Evolutionary conservation across 1,140 invertebrate species (phyloP).

Genomic region (Halictus rubicundus): DNA sequence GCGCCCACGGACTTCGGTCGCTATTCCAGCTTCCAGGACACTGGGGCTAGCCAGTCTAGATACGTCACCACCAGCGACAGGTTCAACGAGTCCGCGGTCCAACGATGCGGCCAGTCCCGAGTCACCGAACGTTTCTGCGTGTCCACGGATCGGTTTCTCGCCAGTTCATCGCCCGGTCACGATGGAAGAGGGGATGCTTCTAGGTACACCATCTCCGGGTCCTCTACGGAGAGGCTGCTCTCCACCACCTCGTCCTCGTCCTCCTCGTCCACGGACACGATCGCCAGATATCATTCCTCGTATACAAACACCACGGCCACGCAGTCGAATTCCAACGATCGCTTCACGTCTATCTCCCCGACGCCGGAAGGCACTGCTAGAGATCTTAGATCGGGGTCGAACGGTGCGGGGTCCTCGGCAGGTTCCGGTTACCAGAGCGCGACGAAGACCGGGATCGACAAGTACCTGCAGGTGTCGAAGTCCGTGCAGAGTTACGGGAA

Average conservation of each 20-base stretch:
- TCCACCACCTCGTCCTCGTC: constrained; percentile 77
- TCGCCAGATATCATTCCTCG: constrained; percentile 55
- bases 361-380: constrained; percentile 51
- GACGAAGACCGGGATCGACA: constrained; percentile 45
- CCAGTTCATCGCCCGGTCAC: constrained; percentile 62
- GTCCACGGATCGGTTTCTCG: constrained; percentile 69
- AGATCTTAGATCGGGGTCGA: background rate
- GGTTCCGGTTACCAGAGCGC: constrained; percentile 35
- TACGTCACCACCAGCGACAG: constrained; percentile 56
- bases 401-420: background rate
- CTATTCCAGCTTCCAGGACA: constrained; percentile 69
- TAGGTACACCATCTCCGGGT: constrained; percentile 59
- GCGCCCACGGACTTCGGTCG: constrained; percentile 68
- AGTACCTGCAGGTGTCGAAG: constrained; percentile 61
- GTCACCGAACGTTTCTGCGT: constrained; percentile 74
- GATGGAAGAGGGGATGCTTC: constrained; percentile 59
- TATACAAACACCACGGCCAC: constrained; percentile 45
- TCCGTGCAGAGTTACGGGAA: constrained; percentile 56
- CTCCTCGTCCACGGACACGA: constrained; percentile 81
- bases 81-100: constrained; percentile 77
- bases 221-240: constrained; percentile 74
- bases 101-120: constrained; percentile 80
- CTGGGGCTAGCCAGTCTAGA: constrained; percentile 45
- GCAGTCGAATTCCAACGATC: constrained; percentile 53
- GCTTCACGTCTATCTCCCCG: constrained; percentile 59